phyloP scores from a whole-genome alignment of 1,140 invertebrate species.

The Schmidtea mediterranea region DNA sequence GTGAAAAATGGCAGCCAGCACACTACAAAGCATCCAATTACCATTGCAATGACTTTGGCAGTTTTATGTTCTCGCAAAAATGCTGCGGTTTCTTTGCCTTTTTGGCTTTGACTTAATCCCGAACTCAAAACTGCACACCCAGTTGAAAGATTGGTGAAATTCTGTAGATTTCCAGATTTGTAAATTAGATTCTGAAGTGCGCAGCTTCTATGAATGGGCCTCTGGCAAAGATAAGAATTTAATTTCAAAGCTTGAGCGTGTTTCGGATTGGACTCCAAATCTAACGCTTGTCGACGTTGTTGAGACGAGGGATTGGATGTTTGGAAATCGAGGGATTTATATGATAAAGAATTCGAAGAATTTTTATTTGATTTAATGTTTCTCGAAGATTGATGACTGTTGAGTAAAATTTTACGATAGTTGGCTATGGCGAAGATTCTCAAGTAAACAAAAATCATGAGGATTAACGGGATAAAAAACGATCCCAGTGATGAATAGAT shows the following conservation, averaged over 20 bases:
- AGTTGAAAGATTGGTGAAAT: background rate
- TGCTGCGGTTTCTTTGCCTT: conserved; percentile 1
- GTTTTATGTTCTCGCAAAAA: conserved; percentile 43
- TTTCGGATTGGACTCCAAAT: too few relatives aligned
- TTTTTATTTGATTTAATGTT: background rate
- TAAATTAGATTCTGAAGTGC: too few relatives aligned
- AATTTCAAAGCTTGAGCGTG: too few relatives aligned
- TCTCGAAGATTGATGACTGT: conserved; percentile 30
- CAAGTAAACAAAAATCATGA: conserved; percentile 83
- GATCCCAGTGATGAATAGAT: background rate
- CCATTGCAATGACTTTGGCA: conserved; percentile 51
- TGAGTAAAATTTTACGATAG: conserved; percentile 40
- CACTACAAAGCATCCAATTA: conserved; percentile 57
- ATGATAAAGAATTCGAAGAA: background rate
- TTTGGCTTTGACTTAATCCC: background rate
- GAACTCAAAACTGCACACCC: too few relatives aligned
- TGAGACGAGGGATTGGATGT: background rate
- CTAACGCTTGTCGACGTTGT: too few relatives aligned
- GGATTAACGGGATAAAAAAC: conserved; percentile 49
- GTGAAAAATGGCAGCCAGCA: conserved; percentile 77
- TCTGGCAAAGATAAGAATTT: too few relatives aligned
- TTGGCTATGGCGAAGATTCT: conserved; percentile 59
- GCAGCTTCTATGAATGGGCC: too few relatives aligned
- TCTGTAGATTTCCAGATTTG: too few relatives aligned
- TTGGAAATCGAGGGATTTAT: background rate